A percentile compares a stretch with the other conserved stretches of the same genome.
Evolutionary conservation across 2,888 invertebrate genomes (phyloP).

Genomic region (Microctonus hyperodae): DNA sequence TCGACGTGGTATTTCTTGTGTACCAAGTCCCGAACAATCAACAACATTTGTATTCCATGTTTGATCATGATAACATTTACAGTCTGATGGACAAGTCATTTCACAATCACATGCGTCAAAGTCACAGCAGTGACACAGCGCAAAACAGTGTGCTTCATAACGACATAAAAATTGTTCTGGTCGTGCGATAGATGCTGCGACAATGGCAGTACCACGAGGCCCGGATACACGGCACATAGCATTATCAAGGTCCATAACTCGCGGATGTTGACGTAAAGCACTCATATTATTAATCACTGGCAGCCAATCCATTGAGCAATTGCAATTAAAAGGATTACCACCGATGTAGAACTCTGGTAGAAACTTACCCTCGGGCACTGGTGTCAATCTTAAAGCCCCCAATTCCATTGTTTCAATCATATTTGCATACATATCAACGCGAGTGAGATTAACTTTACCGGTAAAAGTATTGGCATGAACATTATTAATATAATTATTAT

Average conservation of each 20-base stretch:
- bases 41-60: constrained; percentile 93
- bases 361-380: constrained; percentile 75
- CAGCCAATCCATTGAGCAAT: constrained; percentile 96
- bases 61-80: constrained; percentile 94
- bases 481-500: constrained; percentile 84
- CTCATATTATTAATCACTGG: constrained; percentile 89
- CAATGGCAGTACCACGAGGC: constrained; percentile 80
- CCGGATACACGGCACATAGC: constrained; percentile 89
- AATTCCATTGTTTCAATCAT: constrained; percentile 83
- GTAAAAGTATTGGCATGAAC: constrained; percentile 87
- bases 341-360: constrained; percentile 90
- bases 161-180: constrained; percentile 89
- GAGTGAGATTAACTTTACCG: constrained; percentile 82
- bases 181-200: constrained; percentile 78
- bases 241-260: constrained; percentile 87
- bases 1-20: constrained; percentile 79
- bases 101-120: constrained; percentile 97
- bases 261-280: constrained; percentile 81
- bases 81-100: constrained; percentile 93
- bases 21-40: constrained; percentile 84
- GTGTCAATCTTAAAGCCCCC: constrained; percentile 80
- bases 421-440: constrained; percentile 91
- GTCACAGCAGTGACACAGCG: constrained; percentile 94
- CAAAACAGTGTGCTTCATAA: constrained; percentile 93
- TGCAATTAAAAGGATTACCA: constrained; percentile 93